phyloP scores from a whole-genome alignment of 2,113 vertebrate species.

The Saiga tatarica region DNA sequence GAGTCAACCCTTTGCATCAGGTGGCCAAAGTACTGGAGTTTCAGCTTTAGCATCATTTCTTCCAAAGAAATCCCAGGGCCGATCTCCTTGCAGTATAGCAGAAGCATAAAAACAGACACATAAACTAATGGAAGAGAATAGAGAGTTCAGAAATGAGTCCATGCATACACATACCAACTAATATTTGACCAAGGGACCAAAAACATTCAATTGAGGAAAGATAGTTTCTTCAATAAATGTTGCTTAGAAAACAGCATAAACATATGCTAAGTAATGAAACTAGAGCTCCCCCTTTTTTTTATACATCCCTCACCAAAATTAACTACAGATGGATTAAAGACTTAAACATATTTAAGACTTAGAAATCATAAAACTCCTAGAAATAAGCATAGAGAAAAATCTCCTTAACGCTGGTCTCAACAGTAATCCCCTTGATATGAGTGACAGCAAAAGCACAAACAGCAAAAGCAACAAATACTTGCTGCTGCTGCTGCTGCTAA shows the following conservation, averaged over 20 bases:
- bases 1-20: no score
- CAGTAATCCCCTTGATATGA: background rate
- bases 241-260: background rate
- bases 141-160: background rate
- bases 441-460: background rate
- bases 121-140: background rate
- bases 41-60: no score
- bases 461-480: background rate
- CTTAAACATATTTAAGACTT: background rate
- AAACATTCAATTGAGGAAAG: background rate
- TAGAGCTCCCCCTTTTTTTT: background rate
- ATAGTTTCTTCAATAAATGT: background rate
- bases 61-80: no score
- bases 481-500: no score
- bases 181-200: background rate
- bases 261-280: background rate
- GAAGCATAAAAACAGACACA: background rate
- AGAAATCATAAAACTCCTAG: background rate
- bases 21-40: no score
- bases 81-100: background rate
- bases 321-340: background rate
- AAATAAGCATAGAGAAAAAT: background rate
- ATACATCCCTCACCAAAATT: background rate
- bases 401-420: background rate
- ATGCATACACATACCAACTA: background rate